Evolutionary conservation across 2,113 vertebrate species (phyloP).

Genomic region (Paradoxurus hermaphroditus): DNA sequence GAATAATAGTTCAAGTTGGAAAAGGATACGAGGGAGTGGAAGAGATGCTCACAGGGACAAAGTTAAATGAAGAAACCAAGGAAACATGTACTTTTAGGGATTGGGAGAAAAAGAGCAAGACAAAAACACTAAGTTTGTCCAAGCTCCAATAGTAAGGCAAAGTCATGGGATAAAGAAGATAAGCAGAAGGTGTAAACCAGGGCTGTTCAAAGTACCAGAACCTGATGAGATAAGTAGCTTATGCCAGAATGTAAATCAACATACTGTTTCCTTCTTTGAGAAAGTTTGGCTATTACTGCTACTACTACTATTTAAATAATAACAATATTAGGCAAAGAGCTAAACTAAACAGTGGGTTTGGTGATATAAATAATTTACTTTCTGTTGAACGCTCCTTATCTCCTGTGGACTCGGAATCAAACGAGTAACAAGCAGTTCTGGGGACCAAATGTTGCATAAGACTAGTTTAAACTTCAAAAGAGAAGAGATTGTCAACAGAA

Average conservation of each 20-base stretch:
- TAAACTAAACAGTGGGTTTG: neutral
- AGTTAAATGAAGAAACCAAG: neutral
- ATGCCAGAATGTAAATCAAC: neutral
- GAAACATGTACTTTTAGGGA: neutral
- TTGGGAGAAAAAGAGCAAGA: neutral
- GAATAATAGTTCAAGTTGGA: neutral
- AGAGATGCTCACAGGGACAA: neutral
- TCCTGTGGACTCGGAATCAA: neutral
- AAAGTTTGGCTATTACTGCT: neutral
- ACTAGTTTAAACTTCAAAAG: neutral
- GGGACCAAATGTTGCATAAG: neutral
- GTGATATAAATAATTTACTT: neutral
- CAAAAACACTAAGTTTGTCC: neutral
- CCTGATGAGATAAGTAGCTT: neutral
- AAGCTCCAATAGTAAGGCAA: neutral
- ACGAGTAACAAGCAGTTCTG: neutral
- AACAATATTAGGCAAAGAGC: neutral
- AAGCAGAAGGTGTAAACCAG: neutral
- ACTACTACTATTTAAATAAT: neutral
- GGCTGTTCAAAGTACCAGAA: neutral
- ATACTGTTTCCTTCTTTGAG: neutral
- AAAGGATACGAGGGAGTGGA: neutral
- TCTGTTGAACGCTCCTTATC: neutral
- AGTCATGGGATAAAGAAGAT: neutral
- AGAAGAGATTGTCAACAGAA: neutral